These are phyloP conservation scores for Drosophila lacicola DNA, from an alignment of 2,888 invertebrate genomes.

Conservation along the genomic window DNA sequence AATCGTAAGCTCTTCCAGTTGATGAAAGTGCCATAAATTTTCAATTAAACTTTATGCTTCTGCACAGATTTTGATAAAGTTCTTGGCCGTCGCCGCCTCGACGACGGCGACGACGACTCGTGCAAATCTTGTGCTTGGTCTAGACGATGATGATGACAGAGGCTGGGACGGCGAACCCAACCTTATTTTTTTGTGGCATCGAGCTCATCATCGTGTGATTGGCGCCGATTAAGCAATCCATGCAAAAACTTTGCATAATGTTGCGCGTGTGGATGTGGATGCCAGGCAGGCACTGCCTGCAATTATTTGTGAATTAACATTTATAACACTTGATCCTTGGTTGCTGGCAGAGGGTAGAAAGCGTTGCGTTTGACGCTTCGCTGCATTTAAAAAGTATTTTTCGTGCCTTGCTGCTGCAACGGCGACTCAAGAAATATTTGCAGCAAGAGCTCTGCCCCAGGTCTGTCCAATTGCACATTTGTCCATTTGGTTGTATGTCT, in stretches of 20 bases:
- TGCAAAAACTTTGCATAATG: constrained; percentile 44
- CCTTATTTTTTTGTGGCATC: constrained; percentile 35
- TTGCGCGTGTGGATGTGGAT: constrained; percentile 4
- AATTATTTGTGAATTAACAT: constrained; percentile 82
- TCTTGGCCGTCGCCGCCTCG: constrained; percentile 6
- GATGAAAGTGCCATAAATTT: constrained; percentile 78
- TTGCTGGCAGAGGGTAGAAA: constrained; percentile 43
- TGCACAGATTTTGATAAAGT: constrained; percentile 49
- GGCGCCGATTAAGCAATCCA: constrained; percentile 77
- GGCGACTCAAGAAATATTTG: constrained; percentile 58
- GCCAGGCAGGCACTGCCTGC: constrained; percentile 46
- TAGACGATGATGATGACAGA: constrained; percentile 37
- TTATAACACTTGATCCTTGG: constrained; percentile 81
- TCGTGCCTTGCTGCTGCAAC: constrained; percentile 45
- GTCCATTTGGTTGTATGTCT: constrained; percentile 67
- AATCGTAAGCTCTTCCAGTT: constrained; percentile 24
- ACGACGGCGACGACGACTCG: constrained; percentile 8
- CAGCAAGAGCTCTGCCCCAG: constrained; percentile 3
- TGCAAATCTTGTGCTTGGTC: constrained; percentile 32
- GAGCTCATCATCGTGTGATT: constrained; percentile 58
- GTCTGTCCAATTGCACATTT: constrained; percentile 52
- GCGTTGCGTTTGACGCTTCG: constrained; percentile 69
- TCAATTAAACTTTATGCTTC: constrained; percentile 69
- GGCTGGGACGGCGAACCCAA: constrained; percentile 21
- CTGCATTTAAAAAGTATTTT: constrained; percentile 77